A percentile compares a stretch with the other conserved stretches of the same genome.
phyloP scores from a whole-genome alignment of 2,797 vertebrate genomes.

The Pristis pectinata region DNA sequence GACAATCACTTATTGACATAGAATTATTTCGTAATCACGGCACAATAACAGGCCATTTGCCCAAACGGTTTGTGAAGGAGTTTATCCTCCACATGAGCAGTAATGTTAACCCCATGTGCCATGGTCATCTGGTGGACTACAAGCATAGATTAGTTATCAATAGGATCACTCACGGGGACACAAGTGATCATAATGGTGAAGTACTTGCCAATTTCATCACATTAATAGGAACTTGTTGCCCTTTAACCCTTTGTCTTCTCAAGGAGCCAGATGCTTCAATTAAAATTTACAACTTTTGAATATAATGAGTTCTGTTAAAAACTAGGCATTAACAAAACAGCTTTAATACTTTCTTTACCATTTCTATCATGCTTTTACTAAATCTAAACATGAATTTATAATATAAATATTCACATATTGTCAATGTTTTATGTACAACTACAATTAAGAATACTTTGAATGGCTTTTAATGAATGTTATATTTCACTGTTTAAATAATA shows the following conservation, averaged over 20 bases:
- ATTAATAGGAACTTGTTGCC: background rate
- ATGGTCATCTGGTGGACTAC: background rate
- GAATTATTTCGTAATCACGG: background rate
- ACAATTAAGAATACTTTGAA: conserved; percentile 57
- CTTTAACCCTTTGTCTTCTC: background rate
- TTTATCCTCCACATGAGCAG: background rate
- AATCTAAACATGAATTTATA: background rate
- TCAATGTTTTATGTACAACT: background rate
- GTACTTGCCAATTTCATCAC: background rate
- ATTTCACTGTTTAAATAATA: conserved; percentile 77
- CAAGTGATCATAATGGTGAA: background rate
- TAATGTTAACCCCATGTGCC: background rate
- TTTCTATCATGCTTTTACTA: background rate
- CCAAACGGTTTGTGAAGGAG: background rate
- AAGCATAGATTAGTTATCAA: background rate
- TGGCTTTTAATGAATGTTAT: conserved; percentile 71
- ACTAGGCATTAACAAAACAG: background rate
- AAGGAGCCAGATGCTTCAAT: background rate
- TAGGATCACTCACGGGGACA: background rate
- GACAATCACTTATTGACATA: background rate
- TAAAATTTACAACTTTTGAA: background rate
- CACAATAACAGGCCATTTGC: background rate
- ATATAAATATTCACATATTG: background rate
- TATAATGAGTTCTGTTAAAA: background rate
- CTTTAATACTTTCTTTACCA: background rate